Conservation (phyloP, 2,888 invertebrate genomes). For the Spodoptera exigua region DNA sequence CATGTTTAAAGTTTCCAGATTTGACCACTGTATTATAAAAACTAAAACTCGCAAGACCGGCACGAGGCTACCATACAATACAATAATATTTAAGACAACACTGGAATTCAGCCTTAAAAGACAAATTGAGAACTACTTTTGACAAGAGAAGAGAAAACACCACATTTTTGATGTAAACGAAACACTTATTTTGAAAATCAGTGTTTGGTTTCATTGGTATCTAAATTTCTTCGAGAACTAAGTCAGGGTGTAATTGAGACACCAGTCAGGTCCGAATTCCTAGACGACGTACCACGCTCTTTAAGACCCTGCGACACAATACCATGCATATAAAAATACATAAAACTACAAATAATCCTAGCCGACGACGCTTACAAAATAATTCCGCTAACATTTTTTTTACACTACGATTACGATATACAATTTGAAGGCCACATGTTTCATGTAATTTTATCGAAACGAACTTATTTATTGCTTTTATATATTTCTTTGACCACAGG, state of each 20-base stretch:
- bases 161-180: background rate
- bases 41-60: constrained; percentile 21
- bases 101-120: constrained; percentile 38
- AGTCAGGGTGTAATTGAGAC: no score
- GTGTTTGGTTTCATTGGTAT: background rate
- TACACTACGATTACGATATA: constrained; percentile 50
- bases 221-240: no score
- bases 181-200: constrained; percentile 10
- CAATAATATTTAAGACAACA: constrained; percentile 38
- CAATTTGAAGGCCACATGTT: constrained; percentile 59
- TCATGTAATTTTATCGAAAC: constrained; percentile 31
- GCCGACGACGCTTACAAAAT: constrained; percentile 20
- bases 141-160: constrained; percentile 30
- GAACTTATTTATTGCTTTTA: no score
- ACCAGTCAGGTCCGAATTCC: no score
- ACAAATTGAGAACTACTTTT: constrained; percentile 16
- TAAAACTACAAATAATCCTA: constrained; percentile 15
- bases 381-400: constrained; percentile 46
- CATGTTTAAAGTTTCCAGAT: constrained; percentile 6
- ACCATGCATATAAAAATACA: constrained; percentile 27
- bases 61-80: constrained; percentile 28
- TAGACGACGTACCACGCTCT: no score
- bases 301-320: constrained; percentile 7
- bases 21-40: constrained; percentile 43
- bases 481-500: constrained; percentile 21